These are phyloP conservation scores for Drosophila pandora DNA, from an alignment of 1,140 invertebrate genomes.

Conservation along the genomic window DNA sequence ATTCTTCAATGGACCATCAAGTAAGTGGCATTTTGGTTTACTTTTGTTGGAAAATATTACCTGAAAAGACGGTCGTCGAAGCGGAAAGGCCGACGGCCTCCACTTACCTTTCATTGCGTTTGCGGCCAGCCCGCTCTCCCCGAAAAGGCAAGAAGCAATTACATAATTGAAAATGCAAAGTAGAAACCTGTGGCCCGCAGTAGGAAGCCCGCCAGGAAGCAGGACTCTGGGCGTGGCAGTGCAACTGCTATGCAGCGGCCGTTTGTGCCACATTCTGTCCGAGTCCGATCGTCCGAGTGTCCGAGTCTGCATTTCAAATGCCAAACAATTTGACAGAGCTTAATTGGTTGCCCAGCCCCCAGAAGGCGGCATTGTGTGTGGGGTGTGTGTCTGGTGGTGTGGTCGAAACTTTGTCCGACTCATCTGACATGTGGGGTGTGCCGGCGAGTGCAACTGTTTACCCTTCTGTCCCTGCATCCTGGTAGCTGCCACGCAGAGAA, in stretches of 20 bases:
- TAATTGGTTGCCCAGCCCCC: slow-evolving; percentile 46
- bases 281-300: too few relatives aligned
- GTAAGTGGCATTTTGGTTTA: too few relatives aligned
- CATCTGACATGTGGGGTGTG: slow-evolving; percentile 20
- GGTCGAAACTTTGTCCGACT: slow-evolving; percentile 22
- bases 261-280: not conserved
- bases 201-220: not conserved
- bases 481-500: not conserved
- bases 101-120: too few relatives aligned
- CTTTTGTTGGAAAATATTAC: too few relatives aligned
- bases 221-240: not conserved
- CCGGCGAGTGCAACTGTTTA: slow-evolving; percentile 1
- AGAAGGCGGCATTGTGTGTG: not conserved
- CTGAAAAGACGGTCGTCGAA: too few relatives aligned
- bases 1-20: too few relatives aligned
- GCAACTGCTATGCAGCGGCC: not conserved
- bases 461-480: not conserved
- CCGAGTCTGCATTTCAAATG: slow-evolving; percentile 33
- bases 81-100: too few relatives aligned
- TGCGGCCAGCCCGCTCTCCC: too few relatives aligned
- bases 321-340: slow-evolving; percentile 48
- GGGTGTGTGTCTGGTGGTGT: slow-evolving; percentile 1
- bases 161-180: too few relatives aligned
- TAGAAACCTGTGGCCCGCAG: too few relatives aligned
- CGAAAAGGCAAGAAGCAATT: too few relatives aligned